Base-by-base conservation (phyloP, 2,113 vertebrate species). In the Melanotaenia duboulayi region DNA sequence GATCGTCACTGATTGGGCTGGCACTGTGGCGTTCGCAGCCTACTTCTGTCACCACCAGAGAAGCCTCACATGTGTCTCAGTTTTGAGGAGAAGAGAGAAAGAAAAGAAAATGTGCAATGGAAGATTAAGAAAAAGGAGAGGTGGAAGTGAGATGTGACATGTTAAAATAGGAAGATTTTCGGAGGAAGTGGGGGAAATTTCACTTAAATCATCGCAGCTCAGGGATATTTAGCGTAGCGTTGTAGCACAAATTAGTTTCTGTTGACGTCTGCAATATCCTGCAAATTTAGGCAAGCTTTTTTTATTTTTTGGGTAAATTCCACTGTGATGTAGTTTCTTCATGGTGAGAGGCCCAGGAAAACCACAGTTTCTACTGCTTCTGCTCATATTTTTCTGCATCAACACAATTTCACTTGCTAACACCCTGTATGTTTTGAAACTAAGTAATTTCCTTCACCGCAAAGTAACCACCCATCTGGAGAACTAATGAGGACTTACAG, bases 21-120 rank as follows among this genome's bases (percentile, higher is more conserved):
- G 87, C 90, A 86, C 81, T 75, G 91, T 81, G 91, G 90, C 89
- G 93, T 92, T 92, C 61, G 78, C 94, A 97, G 95, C 95, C 96
- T 96, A 96, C 94, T 97, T 97, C 95, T 99, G 96, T 97, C 96
- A 95, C 89, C 92, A 88, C 94, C 91, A 92, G 93, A 90, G 83
- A 86, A 93, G 90, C 90, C 90, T 93, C 92, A 92, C 91, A 95
- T 95, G 92, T 91, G 94, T 96, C 97, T 97, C 95, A 70, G 91
- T 86, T 71, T 54, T 74, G 56, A 76, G 54, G 39, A 76, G 64
- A 61, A 59, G 20, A 46, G 52, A 65, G 59, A 16, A 70, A 25
- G 23, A 42, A 54, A 55, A 42, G 7, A 23, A 54, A 62, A 7
- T 52, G 13, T 48, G 8, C 49, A 65, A 68, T 44, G 19, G 16